Conservation (phyloP, 1,140 invertebrate species). For the Chionoecetes opilio region DNA sequence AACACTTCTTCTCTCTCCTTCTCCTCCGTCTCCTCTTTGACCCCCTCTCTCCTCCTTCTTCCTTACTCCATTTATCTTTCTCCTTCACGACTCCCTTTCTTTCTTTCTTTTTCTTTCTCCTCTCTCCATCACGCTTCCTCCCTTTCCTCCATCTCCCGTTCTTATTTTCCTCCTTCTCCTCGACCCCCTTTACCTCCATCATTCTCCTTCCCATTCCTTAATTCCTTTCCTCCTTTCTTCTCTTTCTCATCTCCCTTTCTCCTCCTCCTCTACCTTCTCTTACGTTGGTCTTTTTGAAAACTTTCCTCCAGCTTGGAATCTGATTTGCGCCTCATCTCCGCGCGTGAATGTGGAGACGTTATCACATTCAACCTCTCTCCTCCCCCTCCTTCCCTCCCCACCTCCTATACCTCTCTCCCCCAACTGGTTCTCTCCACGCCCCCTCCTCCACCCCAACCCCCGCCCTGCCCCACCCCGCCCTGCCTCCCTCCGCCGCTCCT, state of each 20-base stretch:
- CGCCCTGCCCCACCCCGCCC: too few species aligned
- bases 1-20: not conserved
- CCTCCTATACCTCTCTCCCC: not conserved
- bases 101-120: not conserved
- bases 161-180: not conserved
- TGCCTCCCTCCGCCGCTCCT: not conserved
- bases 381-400: not conserved
- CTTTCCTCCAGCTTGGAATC: not conserved
- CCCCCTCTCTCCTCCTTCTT: not conserved
- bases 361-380: not conserved
- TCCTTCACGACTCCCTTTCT: not conserved
- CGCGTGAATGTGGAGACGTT: not conserved
- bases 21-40: not conserved
- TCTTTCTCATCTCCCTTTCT: not conserved
- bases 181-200: not conserved
- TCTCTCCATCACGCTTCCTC: not conserved
- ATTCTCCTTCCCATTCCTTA: not conserved
- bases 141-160: not conserved
- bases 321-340: constrained; percentile 38
- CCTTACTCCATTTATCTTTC: not conserved
- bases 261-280: not conserved
- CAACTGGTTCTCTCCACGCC: not conserved
- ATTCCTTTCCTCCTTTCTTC: too few species aligned
- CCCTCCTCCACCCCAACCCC: not conserved
- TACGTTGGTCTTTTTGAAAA: constrained; percentile 1